A percentile compares a stretch with the other conserved stretches of the same genome.
Evolutionary conservation across 2,113 vertebrate species (phyloP).

Genomic region (Salvelinus fontinalis): DNA sequence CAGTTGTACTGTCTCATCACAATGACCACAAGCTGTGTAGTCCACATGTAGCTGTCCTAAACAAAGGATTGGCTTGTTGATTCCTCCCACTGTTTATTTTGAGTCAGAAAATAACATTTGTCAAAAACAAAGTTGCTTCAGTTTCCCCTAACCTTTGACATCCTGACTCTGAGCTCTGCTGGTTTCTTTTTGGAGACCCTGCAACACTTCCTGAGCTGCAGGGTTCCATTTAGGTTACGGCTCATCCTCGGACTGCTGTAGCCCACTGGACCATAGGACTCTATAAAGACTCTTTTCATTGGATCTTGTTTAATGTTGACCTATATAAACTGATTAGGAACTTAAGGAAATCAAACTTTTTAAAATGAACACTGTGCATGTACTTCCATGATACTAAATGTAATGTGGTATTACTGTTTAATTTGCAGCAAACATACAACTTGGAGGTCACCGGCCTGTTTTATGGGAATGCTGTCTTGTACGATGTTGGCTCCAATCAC

Average conservation of each 20-base stretch:
- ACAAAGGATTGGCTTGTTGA: neutral
- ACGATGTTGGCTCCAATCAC: constrained; percentile 33
- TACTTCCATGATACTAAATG: no score
- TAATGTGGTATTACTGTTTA: constrained; percentile 10
- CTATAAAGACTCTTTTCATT: no score
- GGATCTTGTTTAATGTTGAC: no score
- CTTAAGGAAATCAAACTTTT: no score
- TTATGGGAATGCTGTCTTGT: constrained; percentile 54
- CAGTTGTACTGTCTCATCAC: neutral
- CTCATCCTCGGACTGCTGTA: no score
- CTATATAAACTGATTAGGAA: no score
- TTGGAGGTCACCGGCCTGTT: constrained; percentile 61
- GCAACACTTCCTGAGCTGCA: constrained; percentile 14
- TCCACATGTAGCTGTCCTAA: neutral
- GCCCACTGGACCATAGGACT: no score
- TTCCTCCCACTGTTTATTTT: neutral
- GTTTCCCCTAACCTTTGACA: constrained; percentile 35
- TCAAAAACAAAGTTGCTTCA: constrained; percentile 28
- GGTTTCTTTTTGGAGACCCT: constrained; percentile 26
- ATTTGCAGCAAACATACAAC: constrained; percentile 50
- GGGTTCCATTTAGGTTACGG: neutral
- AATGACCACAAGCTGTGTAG: neutral
- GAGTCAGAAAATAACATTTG: constrained; percentile 25
- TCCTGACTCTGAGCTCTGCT: no score
- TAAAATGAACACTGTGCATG: neutral